A percentile compares a stretch with the other conserved stretches of the same genome.
Evolutionary conservation across 2,113 vertebrate species (phyloP).

Genomic region (Melanocharis versteri): DNA sequence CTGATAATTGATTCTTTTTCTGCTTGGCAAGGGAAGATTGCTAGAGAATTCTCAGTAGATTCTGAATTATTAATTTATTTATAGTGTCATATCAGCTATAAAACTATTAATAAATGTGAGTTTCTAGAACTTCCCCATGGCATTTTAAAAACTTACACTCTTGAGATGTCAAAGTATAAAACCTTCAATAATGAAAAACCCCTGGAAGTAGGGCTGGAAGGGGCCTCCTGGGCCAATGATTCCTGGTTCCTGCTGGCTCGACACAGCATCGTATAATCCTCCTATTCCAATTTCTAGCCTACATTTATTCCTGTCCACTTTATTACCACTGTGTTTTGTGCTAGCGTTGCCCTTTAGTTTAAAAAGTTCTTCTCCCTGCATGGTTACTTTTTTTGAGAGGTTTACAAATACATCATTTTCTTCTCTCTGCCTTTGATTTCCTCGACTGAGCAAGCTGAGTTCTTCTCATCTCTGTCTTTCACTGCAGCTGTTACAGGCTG

Average conservation of each 20-base stretch:
- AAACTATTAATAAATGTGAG: conserved; percentile 53
- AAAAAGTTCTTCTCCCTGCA: background rate
- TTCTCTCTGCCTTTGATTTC: conserved; percentile 18
- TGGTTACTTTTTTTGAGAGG: background rate
- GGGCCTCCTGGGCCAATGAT: conserved; percentile 31
- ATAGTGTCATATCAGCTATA: conserved; percentile 58
- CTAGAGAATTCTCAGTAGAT: conserved; percentile 36
- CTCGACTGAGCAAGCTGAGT: background rate
- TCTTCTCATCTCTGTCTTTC: background rate
- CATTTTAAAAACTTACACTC: conserved; percentile 37
- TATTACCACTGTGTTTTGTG: conserved; percentile 30
- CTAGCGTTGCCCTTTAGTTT: background rate
- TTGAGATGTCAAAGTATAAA: conserved; percentile 42
- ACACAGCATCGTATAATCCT: background rate
- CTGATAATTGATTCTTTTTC: conserved; percentile 11
- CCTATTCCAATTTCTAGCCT: background rate
- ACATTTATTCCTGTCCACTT: conserved; percentile 5
- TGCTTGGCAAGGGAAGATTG: conserved; percentile 5
- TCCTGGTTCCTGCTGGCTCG: background rate
- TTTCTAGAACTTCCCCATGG: conserved; percentile 45
- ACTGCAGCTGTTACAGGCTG: conserved; percentile 1
- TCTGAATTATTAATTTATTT: conserved; percentile 63
- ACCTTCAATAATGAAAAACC: conserved; percentile 46
- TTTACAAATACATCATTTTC: background rate
- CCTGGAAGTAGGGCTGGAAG: conserved; percentile 39